These are phyloP conservation scores for Drosophila paramelanica DNA, from an alignment of 2,888 invertebrate species.

Conservation along the genomic window DNA sequence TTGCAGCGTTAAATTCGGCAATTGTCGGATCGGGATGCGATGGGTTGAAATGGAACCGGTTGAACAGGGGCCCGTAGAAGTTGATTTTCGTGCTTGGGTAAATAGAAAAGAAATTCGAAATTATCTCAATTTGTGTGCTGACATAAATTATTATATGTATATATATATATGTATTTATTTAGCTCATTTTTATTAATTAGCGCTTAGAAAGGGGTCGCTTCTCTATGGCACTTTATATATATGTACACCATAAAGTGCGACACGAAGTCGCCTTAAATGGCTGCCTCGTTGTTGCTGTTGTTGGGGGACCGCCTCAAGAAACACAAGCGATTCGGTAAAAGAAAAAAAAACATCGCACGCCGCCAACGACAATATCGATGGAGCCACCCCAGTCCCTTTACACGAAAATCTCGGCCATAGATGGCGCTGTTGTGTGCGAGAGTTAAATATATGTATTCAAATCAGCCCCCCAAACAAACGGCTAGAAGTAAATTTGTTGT, in stretches of 20 bases:
- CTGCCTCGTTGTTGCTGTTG: constrained; percentile 4
- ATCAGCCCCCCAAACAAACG: constrained; percentile 70
- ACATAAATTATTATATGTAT: constrained; percentile 54
- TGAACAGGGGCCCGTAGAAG: constrained; percentile 31
- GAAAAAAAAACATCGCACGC: constrained; percentile 45
- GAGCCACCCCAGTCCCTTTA: constrained; percentile 40
- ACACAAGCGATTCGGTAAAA: constrained; percentile 32
- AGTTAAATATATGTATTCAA: constrained; percentile 63
- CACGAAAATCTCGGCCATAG: constrained; percentile 76
- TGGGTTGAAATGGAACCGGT: neutral
- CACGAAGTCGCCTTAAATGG: constrained; percentile 16
- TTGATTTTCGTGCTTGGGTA: constrained; percentile 23
- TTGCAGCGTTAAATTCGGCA: constrained; percentile 83
- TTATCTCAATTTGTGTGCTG: constrained; percentile 61
- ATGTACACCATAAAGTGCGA: constrained; percentile 25
- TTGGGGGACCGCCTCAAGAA: constrained; percentile 10
- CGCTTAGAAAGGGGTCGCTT: constrained; percentile 36
- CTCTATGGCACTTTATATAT: constrained; percentile 6
- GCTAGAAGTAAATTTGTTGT: constrained; percentile 32
- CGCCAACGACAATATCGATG: constrained; percentile 38
- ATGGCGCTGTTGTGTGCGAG: constrained; percentile 74
- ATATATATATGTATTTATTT: constrained; percentile 50
- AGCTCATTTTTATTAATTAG: constrained; percentile 69
- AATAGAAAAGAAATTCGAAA: constrained; percentile 35
- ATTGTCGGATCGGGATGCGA: constrained; percentile 40